Evolutionary conservation across 1,140 invertebrate genomes (phyloP).

Genomic region (Branchinecta lynchi): DNA sequence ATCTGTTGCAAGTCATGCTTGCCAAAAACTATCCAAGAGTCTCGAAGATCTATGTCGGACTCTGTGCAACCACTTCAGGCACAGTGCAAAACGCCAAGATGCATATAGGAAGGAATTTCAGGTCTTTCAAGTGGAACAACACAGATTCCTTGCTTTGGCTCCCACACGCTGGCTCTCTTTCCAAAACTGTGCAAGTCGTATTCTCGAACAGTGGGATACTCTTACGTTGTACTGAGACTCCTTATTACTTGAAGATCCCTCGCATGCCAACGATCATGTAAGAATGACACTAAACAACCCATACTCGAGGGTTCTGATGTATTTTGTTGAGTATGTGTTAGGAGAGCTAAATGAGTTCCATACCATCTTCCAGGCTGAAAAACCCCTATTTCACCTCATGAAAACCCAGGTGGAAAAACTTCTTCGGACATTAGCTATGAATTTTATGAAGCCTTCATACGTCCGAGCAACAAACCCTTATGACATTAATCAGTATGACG

Average conservation of each 20-base stretch:
- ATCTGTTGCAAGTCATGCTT: slow-evolving; percentile 9
- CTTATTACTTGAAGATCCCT: background rate
- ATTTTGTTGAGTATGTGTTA: background rate
- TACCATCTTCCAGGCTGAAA: slow-evolving; percentile 28
- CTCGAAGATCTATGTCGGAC: slow-evolving; percentile 11
- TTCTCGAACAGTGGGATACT: slow-evolving; percentile 7
- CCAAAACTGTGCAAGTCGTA: slow-evolving; percentile 13
- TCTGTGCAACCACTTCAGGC: slow-evolving; percentile 11
- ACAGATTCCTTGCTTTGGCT: slow-evolving; percentile 12
- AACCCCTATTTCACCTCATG: slow-evolving; percentile 24
- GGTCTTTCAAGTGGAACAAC: background rate
- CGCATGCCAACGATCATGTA: background rate
- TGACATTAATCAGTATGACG: background rate
- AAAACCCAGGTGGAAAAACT: slow-evolving; percentile 24
- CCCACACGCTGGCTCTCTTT: slow-evolving; percentile 11
- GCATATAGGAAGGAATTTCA: slow-evolving; percentile 2
- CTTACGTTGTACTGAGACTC: background rate
- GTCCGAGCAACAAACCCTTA: background rate
- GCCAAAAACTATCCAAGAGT: slow-evolving; percentile 13
- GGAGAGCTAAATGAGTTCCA: slow-evolving; percentile 27
- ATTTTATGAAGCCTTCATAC: slow-evolving; percentile 22
- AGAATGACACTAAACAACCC: slow-evolving; percentile 1
- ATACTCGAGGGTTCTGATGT: background rate
- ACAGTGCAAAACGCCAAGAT: slow-evolving; percentile 12
- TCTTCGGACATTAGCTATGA: slow-evolving; percentile 20